Conservation (phyloP, 2,888 invertebrate species). For the Eumerus sabulonum region DNA sequence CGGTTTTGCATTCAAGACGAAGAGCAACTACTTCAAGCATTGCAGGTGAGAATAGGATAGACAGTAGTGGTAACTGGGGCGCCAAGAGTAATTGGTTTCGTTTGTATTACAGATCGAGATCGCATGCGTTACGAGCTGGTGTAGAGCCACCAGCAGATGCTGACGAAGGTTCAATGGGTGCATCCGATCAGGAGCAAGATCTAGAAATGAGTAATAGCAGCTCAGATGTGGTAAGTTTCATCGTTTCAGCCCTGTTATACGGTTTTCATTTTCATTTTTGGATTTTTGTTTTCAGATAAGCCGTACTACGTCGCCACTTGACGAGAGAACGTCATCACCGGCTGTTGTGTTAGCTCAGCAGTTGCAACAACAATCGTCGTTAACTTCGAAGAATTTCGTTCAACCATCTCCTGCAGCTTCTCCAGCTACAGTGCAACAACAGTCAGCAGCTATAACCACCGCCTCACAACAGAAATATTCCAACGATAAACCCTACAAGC, state of each 20-base stretch:
- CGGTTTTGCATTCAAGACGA: conserved; percentile 95
- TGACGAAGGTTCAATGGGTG: conserved; percentile 82
- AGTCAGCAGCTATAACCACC: conserved; percentile 58
- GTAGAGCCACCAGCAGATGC: conserved; percentile 81
- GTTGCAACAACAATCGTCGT: conserved; percentile 68
- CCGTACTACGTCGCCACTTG: conserved; percentile 77
- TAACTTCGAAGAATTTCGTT: conserved; percentile 73
- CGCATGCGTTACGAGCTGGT: conserved; percentile 85
- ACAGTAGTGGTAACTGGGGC: not conserved
- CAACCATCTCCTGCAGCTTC: conserved; percentile 72
- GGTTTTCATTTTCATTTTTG: not conserved
- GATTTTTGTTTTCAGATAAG: conserved; percentile 72
- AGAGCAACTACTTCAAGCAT: conserved; percentile 95
- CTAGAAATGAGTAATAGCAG: conserved; percentile 79
- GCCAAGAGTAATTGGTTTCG: not conserved
- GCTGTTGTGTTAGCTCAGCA: conserved; percentile 46
- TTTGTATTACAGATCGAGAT: conserved; percentile 81
- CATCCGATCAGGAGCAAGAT: conserved; percentile 82
- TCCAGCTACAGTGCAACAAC: conserved; percentile 72
- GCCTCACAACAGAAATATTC: conserved; percentile 76
- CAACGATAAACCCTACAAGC: conserved; percentile 84
- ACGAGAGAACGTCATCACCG: conserved; percentile 73
- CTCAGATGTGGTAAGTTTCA: conserved; percentile 77
- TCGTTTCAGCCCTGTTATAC: too few relatives aligned
- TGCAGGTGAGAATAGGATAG: conserved; percentile 79